These are phyloP conservation scores for Aphis craccivora DNA, from an alignment of 1,140 invertebrate species.

Conservation along the genomic window DNA sequence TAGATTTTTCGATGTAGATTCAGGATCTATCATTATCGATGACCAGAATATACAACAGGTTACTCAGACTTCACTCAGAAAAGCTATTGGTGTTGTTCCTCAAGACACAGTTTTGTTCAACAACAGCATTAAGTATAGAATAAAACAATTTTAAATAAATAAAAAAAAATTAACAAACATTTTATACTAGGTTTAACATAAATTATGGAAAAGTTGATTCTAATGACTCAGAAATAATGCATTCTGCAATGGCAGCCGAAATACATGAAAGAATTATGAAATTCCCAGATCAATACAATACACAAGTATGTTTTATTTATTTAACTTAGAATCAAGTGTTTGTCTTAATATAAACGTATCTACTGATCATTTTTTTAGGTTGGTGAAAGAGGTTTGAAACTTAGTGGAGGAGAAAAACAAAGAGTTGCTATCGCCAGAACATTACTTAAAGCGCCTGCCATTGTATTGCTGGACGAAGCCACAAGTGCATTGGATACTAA, in stretches of 20 bases:
- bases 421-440: slow-evolving; percentile 92
- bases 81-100: slow-evolving; percentile 89
- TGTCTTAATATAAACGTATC: neutral
- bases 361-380: slow-evolving; percentile 67
- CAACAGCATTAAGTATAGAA: slow-evolving; percentile 81
- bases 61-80: slow-evolving; percentile 78
- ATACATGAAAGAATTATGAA: slow-evolving; percentile 91
- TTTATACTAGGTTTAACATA: slow-evolving; percentile 84
- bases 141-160: slow-evolving; percentile 59
- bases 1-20: slow-evolving; percentile 92
- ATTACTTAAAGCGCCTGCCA: slow-evolving; percentile 84
- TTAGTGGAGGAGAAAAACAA: slow-evolving; percentile 93
- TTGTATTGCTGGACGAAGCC: slow-evolving; percentile 90
- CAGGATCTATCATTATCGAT: slow-evolving; percentile 87
- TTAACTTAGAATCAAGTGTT: neutral
- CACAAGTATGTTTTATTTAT: slow-evolving; percentile 70
- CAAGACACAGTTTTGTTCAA: slow-evolving; percentile 98
- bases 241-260: slow-evolving; percentile 89
- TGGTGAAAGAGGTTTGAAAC: slow-evolving; percentile 78
- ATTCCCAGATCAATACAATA: slow-evolving; percentile 82
- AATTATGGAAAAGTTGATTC: slow-evolving; percentile 87
- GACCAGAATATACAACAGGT: slow-evolving; percentile 83
- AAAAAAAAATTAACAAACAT: neutral
- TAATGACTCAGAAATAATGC: slow-evolving; percentile 81
- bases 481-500: slow-evolving; percentile 86